Base-by-base conservation (phyloP, 2,113 vertebrate genomes). In the Esox niger region DNA sequence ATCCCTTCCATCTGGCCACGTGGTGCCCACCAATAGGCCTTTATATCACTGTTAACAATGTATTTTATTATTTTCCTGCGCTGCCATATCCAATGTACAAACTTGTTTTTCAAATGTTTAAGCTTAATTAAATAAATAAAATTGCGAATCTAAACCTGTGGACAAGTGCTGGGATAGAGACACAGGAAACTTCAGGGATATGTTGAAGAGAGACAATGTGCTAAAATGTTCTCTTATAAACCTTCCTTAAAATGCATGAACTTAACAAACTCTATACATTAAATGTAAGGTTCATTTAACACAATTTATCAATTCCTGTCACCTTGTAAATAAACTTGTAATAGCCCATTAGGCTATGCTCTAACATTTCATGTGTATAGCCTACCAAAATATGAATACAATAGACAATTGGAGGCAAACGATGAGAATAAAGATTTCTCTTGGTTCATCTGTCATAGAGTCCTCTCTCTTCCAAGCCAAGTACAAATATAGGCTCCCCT, bases 41-140 rank as follows among this genome's bases (percentile, higher is more conserved):
- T 83, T 74, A n/a, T 64, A 77, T 79, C 81, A 62, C 72, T 73
- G 79, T 79, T 85, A 82, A 91, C 87, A 77, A 86, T 85, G 82
- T 72, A 83, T 84, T 69, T 38, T 66, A 79, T 82, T 84, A 79
- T 85, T 85, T 82, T 84, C 80, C 82, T 77, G 71, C 78, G 76
- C 64, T 82, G 75, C 60, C 82, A 80, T 78, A 82, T 74, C 68
- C 56, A 64, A 74, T 69, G 79, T 75, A 76, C 75, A 84, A 63
- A 61, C 69, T 76, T 46, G 25, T 74, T 68, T 84, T 75, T 75
- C 57, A 79, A 86, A 85, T 84, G 88, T 88, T n/a, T 86, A 84
- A 89, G 77, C 77, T 63, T 64, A 79, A 84, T 84, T 82, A 82
- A 87, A 85, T 86, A 68, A 79, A 83, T 75, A 76, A 81, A 62